These are phyloP conservation scores for Littorina saxatilis DNA, from an alignment of 1,140 invertebrate genomes.

Conservation along the genomic window DNA sequence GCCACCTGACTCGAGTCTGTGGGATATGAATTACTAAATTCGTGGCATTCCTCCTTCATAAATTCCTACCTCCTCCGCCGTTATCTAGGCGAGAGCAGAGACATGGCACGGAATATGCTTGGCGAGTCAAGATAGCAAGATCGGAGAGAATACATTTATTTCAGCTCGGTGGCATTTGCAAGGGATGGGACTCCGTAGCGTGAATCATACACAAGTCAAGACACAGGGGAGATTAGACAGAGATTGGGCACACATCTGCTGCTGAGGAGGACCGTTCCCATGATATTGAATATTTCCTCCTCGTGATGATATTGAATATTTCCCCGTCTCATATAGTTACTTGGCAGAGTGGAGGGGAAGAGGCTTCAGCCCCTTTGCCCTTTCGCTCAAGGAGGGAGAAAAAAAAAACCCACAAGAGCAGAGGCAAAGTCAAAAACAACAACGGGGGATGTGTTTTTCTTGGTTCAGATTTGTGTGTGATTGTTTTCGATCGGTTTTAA, in stretches of 20 bases:
- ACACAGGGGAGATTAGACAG: not conserved
- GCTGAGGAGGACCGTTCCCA: not conserved
- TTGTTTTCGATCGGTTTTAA: too few relatives aligned
- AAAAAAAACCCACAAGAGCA: too few relatives aligned
- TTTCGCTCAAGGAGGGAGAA: too few relatives aligned
- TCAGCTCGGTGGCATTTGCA: slow-evolving; percentile 24
- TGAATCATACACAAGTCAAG: slow-evolving; percentile 34
- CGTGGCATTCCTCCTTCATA: not conserved
- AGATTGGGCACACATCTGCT: slow-evolving; percentile 21
- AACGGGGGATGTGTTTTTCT: too few relatives aligned
- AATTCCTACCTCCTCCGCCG: not conserved
- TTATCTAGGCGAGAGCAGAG: not conserved
- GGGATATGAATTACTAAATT: slow-evolving; percentile 29
- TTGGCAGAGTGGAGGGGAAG: not conserved
- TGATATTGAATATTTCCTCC: not conserved
- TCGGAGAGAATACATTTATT: slow-evolving; percentile 39
- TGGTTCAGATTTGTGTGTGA: too few relatives aligned
- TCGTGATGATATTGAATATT: not conserved
- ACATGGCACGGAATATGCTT: not conserved
- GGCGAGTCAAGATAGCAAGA: slow-evolving; percentile 2
- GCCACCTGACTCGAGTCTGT: slow-evolving; percentile 1
- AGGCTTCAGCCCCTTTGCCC: not conserved
- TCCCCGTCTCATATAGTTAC: not conserved
- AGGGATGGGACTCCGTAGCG: not conserved
- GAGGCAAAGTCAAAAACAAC: too few relatives aligned